Percentiles rank a stretch among this genome's conserved stretches.
These are phyloP conservation scores for Orientallactaga sibirica DNA, from an alignment of 2,797 vertebrate species.

Conservation along the genomic window DNA sequence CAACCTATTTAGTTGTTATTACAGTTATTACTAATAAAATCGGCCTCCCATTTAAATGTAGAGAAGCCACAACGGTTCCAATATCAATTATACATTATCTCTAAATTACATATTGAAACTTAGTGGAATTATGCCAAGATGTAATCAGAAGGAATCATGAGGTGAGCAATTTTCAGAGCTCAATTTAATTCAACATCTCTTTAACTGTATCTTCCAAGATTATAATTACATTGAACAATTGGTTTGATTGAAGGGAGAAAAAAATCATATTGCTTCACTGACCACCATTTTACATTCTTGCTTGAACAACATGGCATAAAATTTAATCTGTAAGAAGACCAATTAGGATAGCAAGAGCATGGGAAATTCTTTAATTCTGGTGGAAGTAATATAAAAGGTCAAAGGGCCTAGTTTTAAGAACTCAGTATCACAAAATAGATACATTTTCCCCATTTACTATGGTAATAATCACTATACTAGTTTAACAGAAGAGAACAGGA, in stretches of 20 bases:
- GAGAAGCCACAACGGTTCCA: conserved; percentile 51
- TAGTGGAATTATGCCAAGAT: conserved; percentile 74
- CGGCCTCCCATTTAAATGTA: conserved; percentile 56
- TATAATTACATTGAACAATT: conserved; percentile 73
- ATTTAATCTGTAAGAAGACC: background rate
- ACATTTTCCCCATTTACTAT: background rate
- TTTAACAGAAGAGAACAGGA: background rate
- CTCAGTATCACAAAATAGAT: background rate
- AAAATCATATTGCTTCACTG: conserved; percentile 18
- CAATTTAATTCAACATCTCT: conserved; percentile 79
- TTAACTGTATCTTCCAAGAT: conserved; percentile 73
- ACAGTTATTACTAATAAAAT: conserved; percentile 80
- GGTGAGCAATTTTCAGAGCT: conserved; percentile 79
- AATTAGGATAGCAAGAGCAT: background rate
- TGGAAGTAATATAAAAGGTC: background rate
- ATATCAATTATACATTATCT: conserved; percentile 73
- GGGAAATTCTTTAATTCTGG: background rate
- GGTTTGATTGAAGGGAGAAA: conserved; percentile 61
- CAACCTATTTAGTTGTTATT: conserved; percentile 73
- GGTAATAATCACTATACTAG: background rate
- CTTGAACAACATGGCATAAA: background rate
- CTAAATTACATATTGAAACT: conserved; percentile 79
- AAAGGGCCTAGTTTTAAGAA: conserved; percentile 19
- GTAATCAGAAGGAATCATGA: conserved; percentile 81
- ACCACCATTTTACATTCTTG: conserved; percentile 11